Evolutionary conservation across 2,888 invertebrate genomes (phyloP), one percentile per base, ranked within the genome.

Genomic region (Tridacna crocea): DNA sequence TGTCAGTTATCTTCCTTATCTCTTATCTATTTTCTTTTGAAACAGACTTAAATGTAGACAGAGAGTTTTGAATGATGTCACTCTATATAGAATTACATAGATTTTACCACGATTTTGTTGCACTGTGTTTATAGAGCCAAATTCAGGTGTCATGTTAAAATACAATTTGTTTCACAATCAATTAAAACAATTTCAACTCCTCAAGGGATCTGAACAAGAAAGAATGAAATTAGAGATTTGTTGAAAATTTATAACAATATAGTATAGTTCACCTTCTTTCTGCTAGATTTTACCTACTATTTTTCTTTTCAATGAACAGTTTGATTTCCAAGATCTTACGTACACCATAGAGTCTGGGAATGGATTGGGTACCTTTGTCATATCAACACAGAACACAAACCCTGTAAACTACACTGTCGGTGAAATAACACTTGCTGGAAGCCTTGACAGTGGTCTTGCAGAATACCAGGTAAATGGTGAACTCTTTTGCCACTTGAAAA

Each of bases 281-380:
- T 4, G 36, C 36, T 36, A 36, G 8, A 36, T 55, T 55, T 15
- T 19, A 55, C 55, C 11, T 15, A 6, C 55, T 55, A 13, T 82
- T 48, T 68, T 47, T 46, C 70, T 51, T 68, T 3, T n/a, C 12
- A 22, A 46, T 70, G 3, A 48, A 65, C 74, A 85, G 90, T 83
- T 63, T 36, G 79, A 80, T 24, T 87, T 87, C 82, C 87, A 88
- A 79, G 75, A 66, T 0, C 63, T 91, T 15, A 79, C 70, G 3
- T 92, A 91, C 73, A 66, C 47, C 15, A 82, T 92, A n/a, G 82
- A 80, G 17, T 58, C 68, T 17, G 87, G 89, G 24, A 72, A n/a
- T 80, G 87, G 63, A 26, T 70, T 12, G 15, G 78, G 22, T 89
- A 89, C 78, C 36, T 92, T 93, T 84, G 76, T 75, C 66, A 88